Evolutionary conservation across 2,888 invertebrate species (phyloP).

Genomic region (Cantharis flavilabris): DNA sequence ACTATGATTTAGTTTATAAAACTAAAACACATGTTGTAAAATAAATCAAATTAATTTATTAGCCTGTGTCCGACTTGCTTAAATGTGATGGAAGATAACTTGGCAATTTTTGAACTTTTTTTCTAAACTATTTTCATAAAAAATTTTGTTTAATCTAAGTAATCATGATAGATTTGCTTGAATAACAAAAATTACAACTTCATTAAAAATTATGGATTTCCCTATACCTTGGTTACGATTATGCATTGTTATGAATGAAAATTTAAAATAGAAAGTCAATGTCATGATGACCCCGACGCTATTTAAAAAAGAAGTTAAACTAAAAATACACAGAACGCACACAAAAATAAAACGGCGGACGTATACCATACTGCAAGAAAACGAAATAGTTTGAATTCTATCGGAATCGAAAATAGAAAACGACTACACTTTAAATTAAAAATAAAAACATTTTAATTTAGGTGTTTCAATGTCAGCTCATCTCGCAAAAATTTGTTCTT

Average conservation of each 20-base stretch:
- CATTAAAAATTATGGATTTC: background rate
- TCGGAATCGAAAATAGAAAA: background rate
- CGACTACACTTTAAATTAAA: background rate
- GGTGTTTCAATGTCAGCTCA: background rate
- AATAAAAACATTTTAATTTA: background rate
- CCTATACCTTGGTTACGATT: background rate
- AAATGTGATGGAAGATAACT: background rate
- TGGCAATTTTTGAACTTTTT: background rate
- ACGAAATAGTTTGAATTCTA: background rate
- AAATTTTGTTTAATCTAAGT: background rate
- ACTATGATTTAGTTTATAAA: too few relatives aligned
- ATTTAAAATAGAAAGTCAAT: background rate
- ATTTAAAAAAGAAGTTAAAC: background rate
- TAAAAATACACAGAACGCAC: background rate
- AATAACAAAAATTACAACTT: background rate
- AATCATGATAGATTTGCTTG: background rate
- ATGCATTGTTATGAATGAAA: background rate
- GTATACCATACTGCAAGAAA: background rate
- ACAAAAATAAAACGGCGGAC: background rate
- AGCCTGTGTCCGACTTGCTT: background rate
- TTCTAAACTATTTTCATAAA: background rate
- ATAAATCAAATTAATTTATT: background rate
- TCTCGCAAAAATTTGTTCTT: background rate
- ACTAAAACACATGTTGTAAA: too few relatives aligned
- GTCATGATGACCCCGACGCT: background rate